Evolutionary conservation across 2,888 invertebrate genomes (phyloP).

Genomic region (Harpalus rufipes): DNA sequence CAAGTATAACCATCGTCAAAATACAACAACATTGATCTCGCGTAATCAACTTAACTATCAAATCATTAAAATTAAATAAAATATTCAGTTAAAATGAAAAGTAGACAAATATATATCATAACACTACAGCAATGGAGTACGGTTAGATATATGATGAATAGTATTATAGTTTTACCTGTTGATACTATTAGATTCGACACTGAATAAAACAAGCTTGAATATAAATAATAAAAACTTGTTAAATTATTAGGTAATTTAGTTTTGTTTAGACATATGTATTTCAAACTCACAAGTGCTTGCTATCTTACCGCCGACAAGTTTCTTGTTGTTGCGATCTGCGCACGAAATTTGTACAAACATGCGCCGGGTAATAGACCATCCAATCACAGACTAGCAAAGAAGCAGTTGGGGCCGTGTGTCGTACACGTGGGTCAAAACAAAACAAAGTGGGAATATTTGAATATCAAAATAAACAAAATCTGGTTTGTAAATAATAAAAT

Average conservation of each 20-base stretch:
- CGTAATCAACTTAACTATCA: background rate
- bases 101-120: background rate
- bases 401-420: background rate
- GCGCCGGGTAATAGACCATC: background rate
- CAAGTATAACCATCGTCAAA: background rate
- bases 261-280: background rate
- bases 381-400: background rate
- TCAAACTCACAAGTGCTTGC: slow-evolving; percentile 4
- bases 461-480: background rate
- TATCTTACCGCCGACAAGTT: slow-evolving; percentile 16
- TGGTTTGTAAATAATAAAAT: background rate
- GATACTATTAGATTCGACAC: background rate
- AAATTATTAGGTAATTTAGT: background rate
- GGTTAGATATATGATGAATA: background rate
- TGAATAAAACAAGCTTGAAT: background rate
- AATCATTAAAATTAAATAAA: background rate
- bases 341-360: background rate
- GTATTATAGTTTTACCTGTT: slow-evolving; percentile 1
- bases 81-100: background rate
- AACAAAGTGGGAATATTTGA: slow-evolving; percentile 10
- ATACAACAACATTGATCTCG: background rate
- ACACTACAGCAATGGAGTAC: background rate
- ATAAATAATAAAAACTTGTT: slow-evolving; percentile 7
- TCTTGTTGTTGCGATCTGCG: slow-evolving; percentile 8
- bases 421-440: background rate